Conservation (phyloP, 2,888 invertebrate species). For the Limnephilus auricula region DNA sequence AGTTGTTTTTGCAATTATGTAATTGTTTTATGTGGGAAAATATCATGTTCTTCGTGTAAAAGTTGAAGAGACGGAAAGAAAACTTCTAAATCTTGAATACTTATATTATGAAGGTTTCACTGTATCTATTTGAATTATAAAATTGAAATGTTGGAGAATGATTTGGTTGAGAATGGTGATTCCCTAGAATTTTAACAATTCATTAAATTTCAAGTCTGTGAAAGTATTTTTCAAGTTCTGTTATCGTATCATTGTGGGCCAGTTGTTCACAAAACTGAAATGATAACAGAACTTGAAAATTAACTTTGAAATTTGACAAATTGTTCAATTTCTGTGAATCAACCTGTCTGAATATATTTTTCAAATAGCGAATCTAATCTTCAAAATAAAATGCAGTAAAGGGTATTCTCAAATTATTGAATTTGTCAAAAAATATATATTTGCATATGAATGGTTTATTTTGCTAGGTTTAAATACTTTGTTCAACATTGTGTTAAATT, state of each 20-base stretch:
- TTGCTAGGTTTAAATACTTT: not conserved
- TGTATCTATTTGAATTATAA: not conserved
- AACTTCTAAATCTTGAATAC: not conserved
- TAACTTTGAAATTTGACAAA: too few relatives aligned
- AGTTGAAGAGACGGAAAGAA: not conserved
- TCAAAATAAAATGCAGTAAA: not conserved
- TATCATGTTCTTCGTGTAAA: not conserved
- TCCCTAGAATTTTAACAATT: too few relatives aligned
- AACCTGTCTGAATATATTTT: not conserved
- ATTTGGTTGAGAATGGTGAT: not conserved
- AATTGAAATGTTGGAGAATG: not conserved
- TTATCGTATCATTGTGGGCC: too few relatives aligned
- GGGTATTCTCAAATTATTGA: not conserved
- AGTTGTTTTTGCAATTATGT: not conserved
- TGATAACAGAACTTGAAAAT: too few relatives aligned
- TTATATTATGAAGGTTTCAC: not conserved
- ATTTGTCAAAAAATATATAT: not conserved
- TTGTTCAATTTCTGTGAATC: too few relatives aligned
- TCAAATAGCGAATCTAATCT: not conserved
- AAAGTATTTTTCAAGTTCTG: too few relatives aligned
- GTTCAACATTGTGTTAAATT: not conserved
- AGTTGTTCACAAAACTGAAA: too few relatives aligned
- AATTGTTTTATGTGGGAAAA: not conserved
- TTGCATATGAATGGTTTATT: not conserved
- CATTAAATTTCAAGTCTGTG: too few relatives aligned